Evolutionary conservation across 2,797 vertebrate species (phyloP).

Genomic region (Rhinella marina): DNA sequence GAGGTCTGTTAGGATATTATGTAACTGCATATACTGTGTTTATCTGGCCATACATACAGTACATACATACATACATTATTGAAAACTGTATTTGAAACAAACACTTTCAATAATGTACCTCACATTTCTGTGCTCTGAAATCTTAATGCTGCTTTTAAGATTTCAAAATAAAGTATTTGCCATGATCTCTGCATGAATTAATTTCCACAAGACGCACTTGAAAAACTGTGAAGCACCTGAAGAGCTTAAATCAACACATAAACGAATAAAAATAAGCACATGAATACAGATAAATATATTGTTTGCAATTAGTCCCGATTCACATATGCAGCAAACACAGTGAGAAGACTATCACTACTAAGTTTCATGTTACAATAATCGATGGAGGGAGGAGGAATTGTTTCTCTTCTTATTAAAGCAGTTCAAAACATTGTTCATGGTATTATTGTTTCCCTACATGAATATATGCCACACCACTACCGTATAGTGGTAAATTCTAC

Average conservation of each 20-base stretch:
- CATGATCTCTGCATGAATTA: neutral
- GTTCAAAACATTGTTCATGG: too few relatives aligned
- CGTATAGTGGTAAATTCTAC: too few relatives aligned
- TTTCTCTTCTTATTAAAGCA: too few relatives aligned
- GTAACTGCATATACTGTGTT: too few relatives aligned
- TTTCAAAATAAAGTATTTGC: constrained; percentile 14
- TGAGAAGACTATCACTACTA: neutral
- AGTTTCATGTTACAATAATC: neutral
- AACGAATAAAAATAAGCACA: neutral
- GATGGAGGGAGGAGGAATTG: neutral
- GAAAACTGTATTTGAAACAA: constrained; percentile 11
- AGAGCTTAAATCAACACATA: neutral
- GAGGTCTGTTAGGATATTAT: too few relatives aligned
- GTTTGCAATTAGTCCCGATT: neutral
- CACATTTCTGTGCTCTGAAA: neutral
- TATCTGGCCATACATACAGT: too few relatives aligned
- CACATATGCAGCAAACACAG: neutral
- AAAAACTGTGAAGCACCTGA: neutral
- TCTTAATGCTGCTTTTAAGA: constrained; percentile 21
- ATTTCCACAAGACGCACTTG: neutral
- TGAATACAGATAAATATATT: neutral
- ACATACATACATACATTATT: neutral
- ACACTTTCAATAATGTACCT: constrained; percentile 6
- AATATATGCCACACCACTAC: too few relatives aligned
- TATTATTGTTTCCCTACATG: too few relatives aligned